Base-by-base conservation (phyloP, 2,113 vertebrate genomes). In the Peromyscus polionotus region DNA sequence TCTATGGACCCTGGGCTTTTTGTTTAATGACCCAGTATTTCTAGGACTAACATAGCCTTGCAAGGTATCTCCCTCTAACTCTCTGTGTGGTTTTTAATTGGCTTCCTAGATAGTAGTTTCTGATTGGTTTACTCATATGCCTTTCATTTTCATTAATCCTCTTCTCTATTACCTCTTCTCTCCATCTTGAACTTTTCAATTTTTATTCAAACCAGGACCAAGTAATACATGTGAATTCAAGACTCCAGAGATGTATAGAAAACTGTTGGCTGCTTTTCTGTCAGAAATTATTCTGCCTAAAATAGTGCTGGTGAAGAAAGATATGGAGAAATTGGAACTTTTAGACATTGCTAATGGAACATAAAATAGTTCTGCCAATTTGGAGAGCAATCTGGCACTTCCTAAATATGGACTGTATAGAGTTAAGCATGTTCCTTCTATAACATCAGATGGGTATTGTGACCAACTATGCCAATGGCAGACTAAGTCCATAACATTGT, bases 251-350 rank as follows among this genome's bases (percentile, higher is more conserved):
- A 28, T 20, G 0, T 45, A 13, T 9, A 72, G 48, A 95, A 96
- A 95, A 80, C 51, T 54, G 45, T 19, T 42, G 17, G 76, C 16
- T 94, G 10, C 16, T 85, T 85, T 93, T 7, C 16, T 80, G 13
- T 63, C 85, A 88, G 39, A 91, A 95, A 81, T 67, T 70, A 3
- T 90, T 85, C 42, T 42, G 63, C 26, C 54, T 93, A 80, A 91
- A 95, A 86, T 48, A 79, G 72, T 59, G n/a, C 61, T 9, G 14
- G 89, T 36, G 89, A 88, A 61, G 59, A 39, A 1, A 22, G 81
- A 61, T 0, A 19, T 51, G 48, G 17, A 79, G 33, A 79, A 33
- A 19, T 79, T 51, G 19, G 28, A 54, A 79, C 6, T 16, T 79
- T 95, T 20, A 24, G 54, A 3, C 28, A n/a, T 36, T 45, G 20